Evolutionary conservation across 2,797 vertebrate species (phyloP), one percentile per base, ranked within the genome.

Genomic region (Sebastes miniatus): DNA sequence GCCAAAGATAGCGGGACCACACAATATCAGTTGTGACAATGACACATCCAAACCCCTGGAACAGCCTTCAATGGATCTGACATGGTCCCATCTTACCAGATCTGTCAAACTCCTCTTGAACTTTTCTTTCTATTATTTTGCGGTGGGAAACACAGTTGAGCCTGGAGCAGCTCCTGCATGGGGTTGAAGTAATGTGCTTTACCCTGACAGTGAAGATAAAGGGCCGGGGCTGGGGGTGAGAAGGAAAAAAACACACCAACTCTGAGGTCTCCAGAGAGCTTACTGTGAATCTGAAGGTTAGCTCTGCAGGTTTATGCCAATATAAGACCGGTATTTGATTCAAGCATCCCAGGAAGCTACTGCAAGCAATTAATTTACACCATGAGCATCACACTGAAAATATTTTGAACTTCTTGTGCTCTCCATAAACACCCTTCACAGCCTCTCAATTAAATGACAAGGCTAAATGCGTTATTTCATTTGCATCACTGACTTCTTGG

Each of bases 131-230:
- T 77, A 75, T 78, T 89, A 74, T 91, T 91, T 89, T 81, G 65
- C 6, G 13, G 84, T 75, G 62, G 81, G 77, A 73, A 91, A 83
- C 86, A 84, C 69, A 84, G 77, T 65, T 56, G 50, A 73, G 87
- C 91, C 89, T 71, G 27, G 58, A 90, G 91, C 89, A 83, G 85
- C 89, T 92, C 87, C 87, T 92, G 90, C 86, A 83, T 80, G 79
- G 76, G 81, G 91, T 90, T 92, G 88, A 92, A 91, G 83, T 90
- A 88, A 92, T 90, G 85, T 77, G 87, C 86, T 92, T 92, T 87
- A 91, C 76, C 86, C 88, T 92, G 91, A 93, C 93, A 93, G 91
- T 88, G 86, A 91, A 83, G 89, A 93, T 92, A 88, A 91, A 87
- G 84, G 83, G 85, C 76, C 54, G 16, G 58, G 81, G 89, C 73